Conservation (phyloP, 1,140 invertebrate genomes). For the Brachionus sp. region DNA sequence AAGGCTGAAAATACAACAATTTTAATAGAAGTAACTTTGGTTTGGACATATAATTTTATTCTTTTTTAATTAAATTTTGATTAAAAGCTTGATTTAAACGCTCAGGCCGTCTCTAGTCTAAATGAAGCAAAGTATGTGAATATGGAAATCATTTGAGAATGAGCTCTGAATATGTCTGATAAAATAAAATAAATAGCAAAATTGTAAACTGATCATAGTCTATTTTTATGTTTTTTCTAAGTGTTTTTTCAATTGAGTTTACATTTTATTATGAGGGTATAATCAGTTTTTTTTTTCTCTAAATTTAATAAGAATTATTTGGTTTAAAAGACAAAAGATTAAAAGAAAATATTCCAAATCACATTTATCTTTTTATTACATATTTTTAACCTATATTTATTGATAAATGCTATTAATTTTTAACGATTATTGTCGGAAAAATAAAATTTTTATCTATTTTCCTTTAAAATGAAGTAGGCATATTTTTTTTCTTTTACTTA, state of each 20-base stretch:
- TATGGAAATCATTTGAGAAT: not conserved
- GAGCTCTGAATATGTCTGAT: not conserved
- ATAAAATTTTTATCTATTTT: not conserved
- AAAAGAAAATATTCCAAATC: not conserved
- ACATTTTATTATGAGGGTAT: not conserved
- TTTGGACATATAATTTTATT: not conserved
- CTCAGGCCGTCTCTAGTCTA: not conserved
- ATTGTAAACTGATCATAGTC: not conserved
- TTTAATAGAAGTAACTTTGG: not conserved
- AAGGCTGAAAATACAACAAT: not conserved
- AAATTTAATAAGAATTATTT: not conserved
- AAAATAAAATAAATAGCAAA: not conserved
- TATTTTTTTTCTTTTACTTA: too few relatives aligned
- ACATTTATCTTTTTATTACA: not conserved
- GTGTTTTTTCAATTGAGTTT: not conserved
- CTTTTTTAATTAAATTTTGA: too few relatives aligned
- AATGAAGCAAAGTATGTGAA: not conserved
- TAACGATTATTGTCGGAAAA: not conserved
- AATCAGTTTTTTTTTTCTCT: not conserved
- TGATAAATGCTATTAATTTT: not conserved
- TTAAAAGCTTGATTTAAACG: not conserved
- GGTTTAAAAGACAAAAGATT: not conserved
- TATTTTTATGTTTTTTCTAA: not conserved
- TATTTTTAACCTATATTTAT: not conserved
- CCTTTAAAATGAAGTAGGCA: not conserved